These are phyloP conservation scores for Tenthredo livida DNA, from an alignment of 2,888 invertebrate species.

Conservation along the genomic window DNA sequence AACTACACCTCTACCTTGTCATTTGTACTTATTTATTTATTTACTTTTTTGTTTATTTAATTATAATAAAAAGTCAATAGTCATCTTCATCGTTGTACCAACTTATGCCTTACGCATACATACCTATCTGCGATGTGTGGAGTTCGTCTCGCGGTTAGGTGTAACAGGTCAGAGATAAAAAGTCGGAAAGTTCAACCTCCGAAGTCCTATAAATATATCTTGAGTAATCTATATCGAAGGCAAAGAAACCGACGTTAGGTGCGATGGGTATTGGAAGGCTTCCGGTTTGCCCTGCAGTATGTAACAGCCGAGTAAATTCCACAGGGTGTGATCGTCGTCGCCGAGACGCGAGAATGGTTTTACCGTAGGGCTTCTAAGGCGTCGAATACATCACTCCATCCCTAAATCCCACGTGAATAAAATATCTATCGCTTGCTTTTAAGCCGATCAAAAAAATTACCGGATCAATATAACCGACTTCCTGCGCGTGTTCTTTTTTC, in stretches of 20 bases:
- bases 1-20: constrained; percentile 2
- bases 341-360: constrained; percentile 13
- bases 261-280: constrained; percentile 29
- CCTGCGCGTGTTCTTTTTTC: constrained; percentile 18
- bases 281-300: constrained; percentile 34
- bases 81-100: neutral
- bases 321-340: constrained; percentile 4
- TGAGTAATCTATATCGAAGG: neutral
- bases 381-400: neutral
- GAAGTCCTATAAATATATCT: constrained; percentile 15
- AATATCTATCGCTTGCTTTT: neutral
- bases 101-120: neutral
- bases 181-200: neutral
- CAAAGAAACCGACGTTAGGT: neutral
- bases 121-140: too few relatives aligned
- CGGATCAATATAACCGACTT: constrained; percentile 37
- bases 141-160: neutral
- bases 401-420: constrained; percentile 35
- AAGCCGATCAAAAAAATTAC: constrained; percentile 33
- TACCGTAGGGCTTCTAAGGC: constrained; percentile 42
- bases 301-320: constrained; percentile 7
- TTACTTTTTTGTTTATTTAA: neutral
- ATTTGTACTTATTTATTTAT: neutral
- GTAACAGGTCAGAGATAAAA: neutral
- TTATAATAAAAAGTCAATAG: neutral